Base-by-base conservation (phyloP, 53 echinoderm and acorn worm species). In the Stichopus horrens region DNA sequence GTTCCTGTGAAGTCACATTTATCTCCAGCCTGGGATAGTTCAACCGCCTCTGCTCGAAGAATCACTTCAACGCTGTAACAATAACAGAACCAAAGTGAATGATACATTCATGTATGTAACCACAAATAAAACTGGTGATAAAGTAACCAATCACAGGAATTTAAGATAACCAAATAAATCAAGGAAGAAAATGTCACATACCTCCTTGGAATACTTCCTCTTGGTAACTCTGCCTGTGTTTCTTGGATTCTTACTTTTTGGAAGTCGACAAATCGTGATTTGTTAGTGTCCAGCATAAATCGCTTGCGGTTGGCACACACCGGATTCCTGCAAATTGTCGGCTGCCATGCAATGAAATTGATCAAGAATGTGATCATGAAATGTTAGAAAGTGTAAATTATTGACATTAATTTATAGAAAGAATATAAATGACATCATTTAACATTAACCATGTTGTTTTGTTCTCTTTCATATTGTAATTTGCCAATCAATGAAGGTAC, bases 1-100 rank as follows among this genome's bases (percentile, higher is more conserved):
- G 99, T 99, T 67, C 99, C 99, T 74, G 99, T 99, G 93, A 99
- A 99, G 86, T 99, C 99, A 89, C 99, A 99, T 63, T 99, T 99
- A 88, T 99, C 99, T 51, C 99, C 99, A 20, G 99, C 99, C 80
- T 99, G 99, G 5, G 96, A 96, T 0, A 96, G 90, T 71, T 99
- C 99, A 0, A 99, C 99, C 0, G 99, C 99, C 88, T 99, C 99
- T 0, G 99, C 99, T 16, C 99, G 79, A 81, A 99, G 58, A 21
- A 99, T 77, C 5, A 99, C 87, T 78, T 99, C 99, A 80, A 99
- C 99, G 89, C 99, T 96, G 87, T 18, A 11, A 76, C 8, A 67
- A 67, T 3, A 67, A 67, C 68, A 67, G 11, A 67, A 14, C 11
- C 68, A 11, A 67, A 14, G 68, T 67, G 68, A 67, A 11, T n/a